phyloP scores from a whole-genome alignment of 2,888 invertebrate genomes.

The Drosophila neotestacea region DNA sequence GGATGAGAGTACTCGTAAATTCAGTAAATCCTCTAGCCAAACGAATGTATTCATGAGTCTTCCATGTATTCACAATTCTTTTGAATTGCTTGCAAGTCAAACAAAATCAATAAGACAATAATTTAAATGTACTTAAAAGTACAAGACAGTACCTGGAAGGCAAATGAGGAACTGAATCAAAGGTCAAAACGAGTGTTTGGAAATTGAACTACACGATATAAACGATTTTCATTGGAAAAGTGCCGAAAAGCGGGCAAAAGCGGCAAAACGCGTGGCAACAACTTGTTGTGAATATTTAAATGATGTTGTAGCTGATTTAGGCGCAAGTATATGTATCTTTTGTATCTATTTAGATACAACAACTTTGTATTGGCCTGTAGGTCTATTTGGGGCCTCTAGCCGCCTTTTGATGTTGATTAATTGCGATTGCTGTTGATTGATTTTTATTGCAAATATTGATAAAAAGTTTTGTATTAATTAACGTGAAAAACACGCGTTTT shows the following conservation, averaged over 20 bases:
- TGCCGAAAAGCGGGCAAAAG: slow-evolving; percentile 36
- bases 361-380: slow-evolving; percentile 16
- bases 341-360: slow-evolving; percentile 45
- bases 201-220: slow-evolving; percentile 37
- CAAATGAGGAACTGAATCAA: slow-evolving; percentile 33
- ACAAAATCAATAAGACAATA: slow-evolving; percentile 50
- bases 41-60: slow-evolving; percentile 28
- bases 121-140: slow-evolving; percentile 59
- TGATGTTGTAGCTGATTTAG: slow-evolving; percentile 14
- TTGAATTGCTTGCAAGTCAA: slow-evolving; percentile 33
- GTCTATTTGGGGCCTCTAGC: slow-evolving; percentile 49
- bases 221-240: slow-evolving; percentile 67
- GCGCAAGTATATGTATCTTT: slow-evolving; percentile 14
- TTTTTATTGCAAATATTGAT: slow-evolving; percentile 83
- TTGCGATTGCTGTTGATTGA: slow-evolving; percentile 81
- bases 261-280: slow-evolving; percentile 70
- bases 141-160: slow-evolving; percentile 45
- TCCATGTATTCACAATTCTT: slow-evolving; percentile 34
- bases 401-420: slow-evolving; percentile 82
- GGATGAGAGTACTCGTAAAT: slow-evolving; percentile 45
- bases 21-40: slow-evolving; percentile 27
- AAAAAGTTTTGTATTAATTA: slow-evolving; percentile 79
- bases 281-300: slow-evolving; percentile 63
- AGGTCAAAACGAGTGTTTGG: slow-evolving; percentile 46
- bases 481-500: slow-evolving; percentile 78